phyloP scores from a whole-genome alignment of 2,797 vertebrate genomes.

The Acanthopagrus latus region DNA sequence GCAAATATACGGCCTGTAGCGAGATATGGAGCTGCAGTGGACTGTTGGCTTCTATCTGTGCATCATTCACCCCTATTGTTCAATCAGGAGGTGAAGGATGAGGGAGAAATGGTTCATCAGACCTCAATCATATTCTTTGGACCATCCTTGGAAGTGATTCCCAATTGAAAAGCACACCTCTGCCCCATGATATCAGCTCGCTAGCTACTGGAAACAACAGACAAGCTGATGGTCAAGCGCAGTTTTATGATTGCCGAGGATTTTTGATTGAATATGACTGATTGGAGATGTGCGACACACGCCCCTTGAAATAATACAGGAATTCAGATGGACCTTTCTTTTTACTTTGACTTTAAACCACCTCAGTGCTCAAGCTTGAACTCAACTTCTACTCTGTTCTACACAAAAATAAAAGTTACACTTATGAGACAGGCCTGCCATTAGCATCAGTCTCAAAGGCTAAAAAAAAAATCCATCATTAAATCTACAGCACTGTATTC shows the following conservation, averaged over 20 bases:
- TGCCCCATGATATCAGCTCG: neutral
- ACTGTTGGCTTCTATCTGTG: neutral
- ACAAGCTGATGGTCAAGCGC: neutral
- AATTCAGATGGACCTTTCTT: neutral
- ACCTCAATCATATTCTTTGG: neutral
- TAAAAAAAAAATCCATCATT: neutral
- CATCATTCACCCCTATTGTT: neutral
- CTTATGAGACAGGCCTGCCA: neutral
- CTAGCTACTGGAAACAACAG: too few species aligned
- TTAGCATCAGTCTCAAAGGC: neutral
- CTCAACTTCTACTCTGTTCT: neutral
- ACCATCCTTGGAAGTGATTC: too few species aligned
- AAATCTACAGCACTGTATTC: conserved; percentile 1
- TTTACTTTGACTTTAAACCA: neutral
- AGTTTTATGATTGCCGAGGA: neutral
- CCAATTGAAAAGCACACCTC: neutral
- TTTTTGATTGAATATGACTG: neutral
- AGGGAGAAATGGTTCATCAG: neutral
- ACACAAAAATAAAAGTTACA: conserved; percentile 7
- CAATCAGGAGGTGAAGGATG: neutral
- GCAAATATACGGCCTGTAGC: neutral
- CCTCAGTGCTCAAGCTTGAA: neutral
- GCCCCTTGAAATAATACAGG: too few species aligned
- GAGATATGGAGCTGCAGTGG: neutral
- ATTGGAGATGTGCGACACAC: neutral